A percentile compares a stretch with the other conserved stretches of the same genome.
Conservation (phyloP, 2,113 vertebrate species). For the Coryphaenoides rupestris region DNA sequence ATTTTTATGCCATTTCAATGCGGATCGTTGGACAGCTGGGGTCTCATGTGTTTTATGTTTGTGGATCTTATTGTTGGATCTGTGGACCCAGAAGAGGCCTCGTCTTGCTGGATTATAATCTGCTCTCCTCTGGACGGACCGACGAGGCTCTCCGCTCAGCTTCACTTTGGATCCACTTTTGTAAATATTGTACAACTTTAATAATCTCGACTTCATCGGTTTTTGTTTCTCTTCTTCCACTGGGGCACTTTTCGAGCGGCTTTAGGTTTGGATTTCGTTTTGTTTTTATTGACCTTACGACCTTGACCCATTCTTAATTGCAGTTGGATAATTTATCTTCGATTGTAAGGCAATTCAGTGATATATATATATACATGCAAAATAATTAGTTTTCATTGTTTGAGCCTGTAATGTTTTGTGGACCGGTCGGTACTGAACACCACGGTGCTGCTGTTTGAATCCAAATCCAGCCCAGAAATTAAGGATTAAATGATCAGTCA, state of each 20-base stretch:
- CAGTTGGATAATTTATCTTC: slow-evolving; percentile 17
- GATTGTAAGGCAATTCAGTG: slow-evolving; percentile 7
- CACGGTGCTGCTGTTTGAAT: slow-evolving; percentile 25
- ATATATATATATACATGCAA: slow-evolving; percentile 29
- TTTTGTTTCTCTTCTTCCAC: slow-evolving; percentile 42
- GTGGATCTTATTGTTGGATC: background rate
- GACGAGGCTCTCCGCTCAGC: slow-evolving; percentile 40
- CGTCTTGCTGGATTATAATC: slow-evolving; percentile 50
- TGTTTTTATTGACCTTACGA: slow-evolving; percentile 51
- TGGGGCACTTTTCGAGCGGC: slow-evolving; percentile 71
- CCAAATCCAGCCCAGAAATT: slow-evolving; percentile 15
- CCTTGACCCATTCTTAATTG: slow-evolving; percentile 45
- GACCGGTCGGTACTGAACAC: slow-evolving; percentile 16
- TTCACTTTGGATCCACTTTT: slow-evolving; percentile 63
- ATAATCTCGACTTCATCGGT: slow-evolving; percentile 60
- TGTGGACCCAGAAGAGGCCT: slow-evolving; percentile 55
- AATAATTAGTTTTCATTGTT: slow-evolving; percentile 20
- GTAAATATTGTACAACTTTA: slow-evolving; percentile 78
- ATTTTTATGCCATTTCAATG: slow-evolving; percentile 14
- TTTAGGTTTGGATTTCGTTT: slow-evolving; percentile 45
- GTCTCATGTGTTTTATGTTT: background rate
- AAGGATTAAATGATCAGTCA: slow-evolving; percentile 40
- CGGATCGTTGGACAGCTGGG: slow-evolving; percentile 10
- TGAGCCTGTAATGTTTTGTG: slow-evolving; percentile 13
- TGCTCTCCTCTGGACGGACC: slow-evolving; percentile 60